phyloP scores from a whole-genome alignment of 2,888 invertebrate genomes.

The Tiliacea citrago region DNA sequence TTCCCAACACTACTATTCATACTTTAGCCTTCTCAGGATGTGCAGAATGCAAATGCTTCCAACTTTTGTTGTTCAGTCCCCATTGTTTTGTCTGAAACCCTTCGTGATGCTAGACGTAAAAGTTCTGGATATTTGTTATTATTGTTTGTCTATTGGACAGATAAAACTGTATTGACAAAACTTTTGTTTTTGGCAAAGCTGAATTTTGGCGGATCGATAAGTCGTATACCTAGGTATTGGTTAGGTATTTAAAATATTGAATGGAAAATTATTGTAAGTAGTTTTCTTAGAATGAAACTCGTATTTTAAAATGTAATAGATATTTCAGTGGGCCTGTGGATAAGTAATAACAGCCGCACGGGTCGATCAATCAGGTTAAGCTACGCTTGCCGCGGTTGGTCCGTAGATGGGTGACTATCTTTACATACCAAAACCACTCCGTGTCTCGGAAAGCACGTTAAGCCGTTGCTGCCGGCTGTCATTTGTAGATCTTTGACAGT shows the following conservation, averaged over 20 bases:
- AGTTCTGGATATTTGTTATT: conserved; percentile 59
- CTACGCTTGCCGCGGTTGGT: no score
- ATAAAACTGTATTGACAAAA: conserved; percentile 41
- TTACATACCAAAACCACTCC: no score
- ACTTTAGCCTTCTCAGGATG: conserved; percentile 73
- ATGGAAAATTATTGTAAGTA: neutral
- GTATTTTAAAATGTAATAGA: conserved; percentile 1
- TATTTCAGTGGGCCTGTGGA: no score
- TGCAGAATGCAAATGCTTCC: conserved; percentile 82
- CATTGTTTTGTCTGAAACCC: conserved; percentile 73
- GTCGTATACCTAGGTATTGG: neutral
- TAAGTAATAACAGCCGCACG: no score
- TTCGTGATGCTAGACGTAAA: conserved; percentile 61
- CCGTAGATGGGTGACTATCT: no score
- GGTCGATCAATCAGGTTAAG: no score
- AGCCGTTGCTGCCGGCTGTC: no score
- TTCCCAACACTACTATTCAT: conserved; percentile 77
- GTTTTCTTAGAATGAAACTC: no score
- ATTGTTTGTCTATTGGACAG: conserved; percentile 54
- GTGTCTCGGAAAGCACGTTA: no score
- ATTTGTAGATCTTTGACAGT: no score
- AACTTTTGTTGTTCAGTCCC: conserved; percentile 67
- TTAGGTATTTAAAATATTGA: neutral
- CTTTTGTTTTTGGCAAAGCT: conserved; percentile 29
- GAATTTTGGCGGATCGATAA: conserved; percentile 17